Conservation (phyloP, 2,113 vertebrate genomes). For the Pygoscelis adeliae region DNA sequence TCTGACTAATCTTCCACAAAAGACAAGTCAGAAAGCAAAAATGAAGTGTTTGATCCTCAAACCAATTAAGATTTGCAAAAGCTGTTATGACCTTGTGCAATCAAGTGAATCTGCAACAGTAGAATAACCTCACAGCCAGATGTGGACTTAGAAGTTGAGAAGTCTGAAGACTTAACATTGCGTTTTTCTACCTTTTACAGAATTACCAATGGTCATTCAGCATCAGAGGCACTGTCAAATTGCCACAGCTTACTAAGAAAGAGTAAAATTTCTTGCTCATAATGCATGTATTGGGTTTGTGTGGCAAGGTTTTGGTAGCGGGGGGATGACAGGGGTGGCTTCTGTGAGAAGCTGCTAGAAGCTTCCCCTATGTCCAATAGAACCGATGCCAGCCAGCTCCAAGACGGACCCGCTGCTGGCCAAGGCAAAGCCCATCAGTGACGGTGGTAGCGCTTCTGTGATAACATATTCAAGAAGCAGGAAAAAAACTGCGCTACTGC, state of each 20-base stretch:
- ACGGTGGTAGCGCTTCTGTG: background rate
- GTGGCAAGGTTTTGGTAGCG: background rate
- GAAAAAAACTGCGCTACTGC: no score
- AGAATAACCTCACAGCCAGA: background rate
- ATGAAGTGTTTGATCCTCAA: background rate
- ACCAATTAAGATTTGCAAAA: background rate
- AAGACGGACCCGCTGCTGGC: fast-evolving
- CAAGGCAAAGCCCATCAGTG: background rate
- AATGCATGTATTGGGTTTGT: background rate
- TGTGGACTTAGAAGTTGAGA: background rate
- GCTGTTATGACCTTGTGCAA: background rate
- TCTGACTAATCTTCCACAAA: background rate
- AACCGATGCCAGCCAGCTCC: background rate
- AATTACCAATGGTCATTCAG: background rate
- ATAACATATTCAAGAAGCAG: background rate
- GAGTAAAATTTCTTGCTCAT: background rate
- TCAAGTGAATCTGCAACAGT: background rate
- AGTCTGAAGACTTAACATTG: background rate
- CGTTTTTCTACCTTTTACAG: background rate
- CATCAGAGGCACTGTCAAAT: background rate
- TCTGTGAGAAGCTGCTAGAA: background rate
- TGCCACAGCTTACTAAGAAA: background rate
- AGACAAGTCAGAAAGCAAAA: background rate
- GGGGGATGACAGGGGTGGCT: background rate
- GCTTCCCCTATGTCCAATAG: fast-evolving